Base-by-base conservation (phyloP, 1,140 invertebrate genomes). In the Psilanteris sp. region DNA sequence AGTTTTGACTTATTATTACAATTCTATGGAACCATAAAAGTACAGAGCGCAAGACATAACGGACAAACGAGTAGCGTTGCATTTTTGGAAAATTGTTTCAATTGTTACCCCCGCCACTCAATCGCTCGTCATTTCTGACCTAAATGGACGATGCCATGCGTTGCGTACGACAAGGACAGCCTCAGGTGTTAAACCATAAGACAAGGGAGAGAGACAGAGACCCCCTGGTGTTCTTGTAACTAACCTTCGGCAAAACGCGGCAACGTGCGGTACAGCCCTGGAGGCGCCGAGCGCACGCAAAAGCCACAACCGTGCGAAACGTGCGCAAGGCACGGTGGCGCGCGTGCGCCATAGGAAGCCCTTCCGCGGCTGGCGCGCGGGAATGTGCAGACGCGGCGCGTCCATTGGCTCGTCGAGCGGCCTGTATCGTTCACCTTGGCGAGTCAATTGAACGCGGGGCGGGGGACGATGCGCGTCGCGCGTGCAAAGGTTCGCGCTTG, bases 201-300 rank as follows among this genome's bases (percentile, higher is more conserved):
- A 20, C 2, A 24, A 24, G 22, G 6, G 13, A 29, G 20, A 26
- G 3, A 55, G 26, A 24, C 13, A 18, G 4, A 20, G 20, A 36
- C 31, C 55, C 57, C 44, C 22, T 22, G 43, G 59, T 34, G 8
- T 22, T n/a, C 18, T 57, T 34, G 52, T 68, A 68, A 68, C 64
- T 68, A 68, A 68, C 64, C 64, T 68, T 68, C 52, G 64, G 64
- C 32, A 68, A 57, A 57, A 68, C 16, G 31, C 15, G 52, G 50
- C 41, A 68, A 50, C 50, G 64, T 68, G 52, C 64, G 64, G 64
- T 32, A 68, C 64, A 57, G 43, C 44, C 46, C 66, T 50, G 66
- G 24, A 16, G 22, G 43, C 14, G 24, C n/a, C 10, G 15, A 29
- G 29, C 13, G 27, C 54, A 31, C 34, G 37, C 41, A 57, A 57